phyloP scores from a whole-genome alignment of 37 sponge, comb jelly and placozoan genomes.

The Mnemiopsis leidyi region DNA sequence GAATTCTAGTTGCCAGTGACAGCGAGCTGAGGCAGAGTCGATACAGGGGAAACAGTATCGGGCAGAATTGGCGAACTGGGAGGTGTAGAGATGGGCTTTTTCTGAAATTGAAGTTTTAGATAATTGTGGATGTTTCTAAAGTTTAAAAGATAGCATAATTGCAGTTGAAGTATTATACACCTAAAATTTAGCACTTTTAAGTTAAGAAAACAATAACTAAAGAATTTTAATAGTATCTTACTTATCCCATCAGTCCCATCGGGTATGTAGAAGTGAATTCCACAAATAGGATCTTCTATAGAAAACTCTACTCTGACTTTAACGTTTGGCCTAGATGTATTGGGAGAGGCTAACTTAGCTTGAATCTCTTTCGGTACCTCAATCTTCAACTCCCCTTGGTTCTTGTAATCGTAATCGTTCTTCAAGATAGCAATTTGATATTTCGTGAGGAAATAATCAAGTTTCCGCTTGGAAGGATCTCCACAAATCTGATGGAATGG shows the following conservation, averaged over 20 bases:
- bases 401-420: conserved; percentile 59
- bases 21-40: conserved; percentile 56
- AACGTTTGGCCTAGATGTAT: background rate
- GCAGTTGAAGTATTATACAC: too few species aligned
- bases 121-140: background rate
- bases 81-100: conserved; percentile 44
- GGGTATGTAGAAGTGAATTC: conserved; percentile 36
- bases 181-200: too few species aligned
- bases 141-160: background rate
- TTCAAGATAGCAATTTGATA: conserved; percentile 41
- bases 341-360: background rate
- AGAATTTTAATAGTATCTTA: too few species aligned
- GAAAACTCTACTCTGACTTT: conserved; percentile 42
- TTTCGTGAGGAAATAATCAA: conserved; percentile 50
- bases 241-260: conserved; percentile 11
- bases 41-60: conserved; percentile 60
- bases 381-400: conserved; percentile 52
- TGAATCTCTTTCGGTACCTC: conserved; percentile 34
- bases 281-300: conserved; percentile 62
- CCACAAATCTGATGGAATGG: conserved; percentile 50
- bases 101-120: background rate
- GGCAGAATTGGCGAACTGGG: conserved; percentile 59
- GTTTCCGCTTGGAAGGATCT: conserved; percentile 56
- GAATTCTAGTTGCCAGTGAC: conserved; percentile 64
- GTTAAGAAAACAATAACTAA: too few species aligned